These are phyloP conservation scores for Pitangus sulphuratus DNA, from an alignment of 2,797 vertebrate species.

Conservation along the genomic window DNA sequence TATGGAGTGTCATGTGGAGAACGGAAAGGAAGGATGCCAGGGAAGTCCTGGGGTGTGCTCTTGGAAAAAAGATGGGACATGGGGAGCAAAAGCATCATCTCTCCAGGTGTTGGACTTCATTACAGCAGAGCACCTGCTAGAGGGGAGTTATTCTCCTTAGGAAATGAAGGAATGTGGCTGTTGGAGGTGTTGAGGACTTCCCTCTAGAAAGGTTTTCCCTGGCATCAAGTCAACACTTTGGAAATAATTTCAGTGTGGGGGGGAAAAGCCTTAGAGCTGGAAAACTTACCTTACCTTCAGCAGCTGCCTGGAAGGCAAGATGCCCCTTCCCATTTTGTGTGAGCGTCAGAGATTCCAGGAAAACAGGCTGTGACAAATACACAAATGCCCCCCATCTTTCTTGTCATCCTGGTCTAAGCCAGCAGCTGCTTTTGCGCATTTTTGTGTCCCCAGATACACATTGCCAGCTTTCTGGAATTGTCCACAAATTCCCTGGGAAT, in stretches of 20 bases:
- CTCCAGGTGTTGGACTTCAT: background rate
- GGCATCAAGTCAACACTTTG: background rate
- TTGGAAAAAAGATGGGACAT: background rate
- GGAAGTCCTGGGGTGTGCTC: background rate
- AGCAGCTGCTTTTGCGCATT: background rate
- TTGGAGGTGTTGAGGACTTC: background rate
- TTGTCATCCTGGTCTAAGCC: rapidly evolving
- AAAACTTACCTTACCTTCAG: background rate
- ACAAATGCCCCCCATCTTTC: rapidly evolving
- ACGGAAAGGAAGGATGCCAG: background rate
- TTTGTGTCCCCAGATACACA: background rate
- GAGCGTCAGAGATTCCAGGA: background rate
- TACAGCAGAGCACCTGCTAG: background rate
- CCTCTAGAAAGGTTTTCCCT: background rate
- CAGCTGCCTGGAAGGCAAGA: background rate
- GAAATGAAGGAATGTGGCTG: background rate
- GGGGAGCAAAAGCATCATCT: background rate
- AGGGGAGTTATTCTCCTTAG: background rate
- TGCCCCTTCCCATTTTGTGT: background rate
- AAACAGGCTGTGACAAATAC: no score
- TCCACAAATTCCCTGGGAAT: rapidly evolving
- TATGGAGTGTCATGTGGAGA: background rate
- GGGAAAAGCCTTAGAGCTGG: background rate
- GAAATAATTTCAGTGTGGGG: background rate
- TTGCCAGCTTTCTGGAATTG: background rate